phyloP scores from a whole-genome alignment of 2,888 invertebrate species.

The Stratiomys singularior region DNA sequence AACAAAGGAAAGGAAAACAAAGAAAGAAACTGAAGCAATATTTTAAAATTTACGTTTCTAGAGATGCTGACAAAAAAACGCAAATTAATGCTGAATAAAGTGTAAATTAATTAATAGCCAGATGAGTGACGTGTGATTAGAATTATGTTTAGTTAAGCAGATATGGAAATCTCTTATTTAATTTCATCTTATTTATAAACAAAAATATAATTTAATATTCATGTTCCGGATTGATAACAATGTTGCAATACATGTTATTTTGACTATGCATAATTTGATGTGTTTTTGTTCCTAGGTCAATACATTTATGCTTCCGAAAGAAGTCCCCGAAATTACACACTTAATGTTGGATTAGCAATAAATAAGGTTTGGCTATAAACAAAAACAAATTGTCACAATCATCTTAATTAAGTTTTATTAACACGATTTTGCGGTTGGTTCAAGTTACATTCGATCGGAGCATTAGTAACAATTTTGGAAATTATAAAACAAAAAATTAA shows the following conservation, averaged over 20 bases:
- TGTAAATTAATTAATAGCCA: background rate
- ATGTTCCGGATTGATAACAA: background rate
- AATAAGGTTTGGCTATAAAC: too few relatives aligned
- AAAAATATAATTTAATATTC: background rate
- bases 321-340: too few relatives aligned
- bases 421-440: too few relatives aligned
- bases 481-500: too few relatives aligned
- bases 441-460: too few relatives aligned
- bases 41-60: background rate
- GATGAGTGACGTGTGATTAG: background rate
- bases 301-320: too few relatives aligned
- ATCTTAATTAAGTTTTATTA: too few relatives aligned
- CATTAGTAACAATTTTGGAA: too few relatives aligned
- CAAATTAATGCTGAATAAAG: background rate
- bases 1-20: background rate
- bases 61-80: background rate
- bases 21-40: background rate
- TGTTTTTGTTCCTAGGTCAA: conserved; percentile 6
- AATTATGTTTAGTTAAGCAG: background rate
- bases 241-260: conserved; percentile 20
- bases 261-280: background rate
- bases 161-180: background rate
- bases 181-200: background rate
- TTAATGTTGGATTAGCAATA: too few relatives aligned
- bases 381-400: too few relatives aligned